Conservation (phyloP, 2,113 vertebrate genomes). For the Periophthalmodon schlosseri region DNA sequence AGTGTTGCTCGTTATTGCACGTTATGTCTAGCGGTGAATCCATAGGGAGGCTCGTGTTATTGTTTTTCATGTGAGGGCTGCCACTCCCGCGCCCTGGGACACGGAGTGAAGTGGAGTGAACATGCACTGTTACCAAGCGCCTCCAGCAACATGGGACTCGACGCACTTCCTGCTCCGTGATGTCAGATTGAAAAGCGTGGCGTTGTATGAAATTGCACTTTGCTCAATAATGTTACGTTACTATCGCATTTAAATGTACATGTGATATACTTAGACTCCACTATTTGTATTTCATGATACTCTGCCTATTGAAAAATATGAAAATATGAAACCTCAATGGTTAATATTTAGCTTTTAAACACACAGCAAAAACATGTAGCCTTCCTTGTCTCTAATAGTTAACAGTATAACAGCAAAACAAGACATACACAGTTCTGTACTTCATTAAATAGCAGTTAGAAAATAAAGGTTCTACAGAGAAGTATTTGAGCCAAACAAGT, state of each 20-base stretch:
- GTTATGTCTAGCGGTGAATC: neutral
- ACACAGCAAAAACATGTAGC: neutral
- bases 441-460: neutral
- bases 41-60: slow-evolving; percentile 13
- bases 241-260: neutral
- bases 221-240: neutral
- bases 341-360: neutral
- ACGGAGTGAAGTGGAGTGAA: slow-evolving; percentile 47
- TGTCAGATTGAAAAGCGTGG: neutral
- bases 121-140: slow-evolving; percentile 46
- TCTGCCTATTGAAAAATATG: neutral
- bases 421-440: neutral
- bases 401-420: neutral
- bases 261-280: neutral
- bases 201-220: neutral
- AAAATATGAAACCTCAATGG: neutral
- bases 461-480: neutral
- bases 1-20: neutral
- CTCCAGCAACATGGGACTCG: slow-evolving; percentile 24
- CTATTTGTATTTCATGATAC: neutral
- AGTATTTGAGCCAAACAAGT: neutral
- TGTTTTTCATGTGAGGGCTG: slow-evolving; percentile 25
- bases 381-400: neutral
- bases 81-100: slow-evolving; percentile 52
- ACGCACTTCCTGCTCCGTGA: slow-evolving; percentile 47